A percentile compares a stretch with the other conserved stretches of the same genome.
phyloP scores from a whole-genome alignment of 1,140 invertebrate species.

The Procambarus virginalis region DNA sequence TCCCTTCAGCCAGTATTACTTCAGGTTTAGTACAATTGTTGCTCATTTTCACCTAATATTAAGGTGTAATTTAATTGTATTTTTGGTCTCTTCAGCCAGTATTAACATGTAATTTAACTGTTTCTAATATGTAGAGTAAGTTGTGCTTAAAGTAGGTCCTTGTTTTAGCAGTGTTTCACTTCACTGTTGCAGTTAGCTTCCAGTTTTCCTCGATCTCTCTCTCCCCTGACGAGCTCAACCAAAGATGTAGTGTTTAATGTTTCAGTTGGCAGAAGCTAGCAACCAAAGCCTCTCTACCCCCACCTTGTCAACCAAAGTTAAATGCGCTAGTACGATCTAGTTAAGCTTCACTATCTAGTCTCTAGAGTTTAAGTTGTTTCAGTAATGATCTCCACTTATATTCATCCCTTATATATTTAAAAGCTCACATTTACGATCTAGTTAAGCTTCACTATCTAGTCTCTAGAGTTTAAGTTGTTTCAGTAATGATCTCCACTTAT shows the following conservation, averaged over 20 bases:
- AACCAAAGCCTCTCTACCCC: background rate
- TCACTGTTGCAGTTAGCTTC: conserved; percentile 8
- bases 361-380: background rate
- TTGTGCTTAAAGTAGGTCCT: background rate
- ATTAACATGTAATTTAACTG: background rate
- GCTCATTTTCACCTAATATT: too few relatives aligned
- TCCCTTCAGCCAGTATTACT: too few relatives aligned
- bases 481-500: background rate
- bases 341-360: background rate
- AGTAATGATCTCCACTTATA: background rate
- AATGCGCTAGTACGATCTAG: background rate
- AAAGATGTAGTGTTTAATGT: conserved; percentile 18
- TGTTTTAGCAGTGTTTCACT: background rate
- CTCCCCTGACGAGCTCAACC: background rate
- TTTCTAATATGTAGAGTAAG: background rate
- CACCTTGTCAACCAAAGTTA: background rate
- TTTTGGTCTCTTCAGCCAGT: background rate
- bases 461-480: background rate
- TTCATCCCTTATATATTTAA: too few relatives aligned
- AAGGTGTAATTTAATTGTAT: background rate
- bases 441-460: background rate
- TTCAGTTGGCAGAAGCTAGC: background rate
- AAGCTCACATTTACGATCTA: background rate
- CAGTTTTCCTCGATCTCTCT: conserved; percentile 49
- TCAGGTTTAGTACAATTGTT: too few relatives aligned